Evolutionary conservation across 2,113 vertebrate genomes (phyloP).

Genomic region (Gymnorhina tibicen): DNA sequence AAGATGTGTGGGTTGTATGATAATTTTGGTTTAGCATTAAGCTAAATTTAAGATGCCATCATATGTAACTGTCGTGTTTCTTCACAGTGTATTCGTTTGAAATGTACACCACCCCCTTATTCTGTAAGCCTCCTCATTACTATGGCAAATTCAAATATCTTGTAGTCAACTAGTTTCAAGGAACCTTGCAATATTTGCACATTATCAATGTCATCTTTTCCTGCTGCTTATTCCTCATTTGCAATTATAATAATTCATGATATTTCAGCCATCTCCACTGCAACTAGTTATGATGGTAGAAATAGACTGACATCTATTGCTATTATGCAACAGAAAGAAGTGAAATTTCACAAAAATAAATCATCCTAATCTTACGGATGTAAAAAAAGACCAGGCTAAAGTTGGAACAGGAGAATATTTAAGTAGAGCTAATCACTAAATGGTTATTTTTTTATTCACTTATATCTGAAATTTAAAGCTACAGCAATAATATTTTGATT

Average conservation of each 20-base stretch:
- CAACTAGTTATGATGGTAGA: conserved; percentile 52
- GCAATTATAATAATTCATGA: conserved; percentile 51
- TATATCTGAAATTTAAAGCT: not conserved
- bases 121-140: not conserved
- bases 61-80: not conserved
- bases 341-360: conserved; percentile 32
- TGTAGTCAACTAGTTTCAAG: not conserved
- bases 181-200: conserved; percentile 42
- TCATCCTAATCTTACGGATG: not conserved
- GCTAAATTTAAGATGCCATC: not conserved
- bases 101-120: not conserved
- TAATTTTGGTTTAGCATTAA: not conserved
- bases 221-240: conserved; percentile 46
- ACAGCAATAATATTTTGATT: not conserved
- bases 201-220: conserved; percentile 60
- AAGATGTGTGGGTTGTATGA: not conserved
- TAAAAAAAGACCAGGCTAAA: not conserved
- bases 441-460: not conserved
- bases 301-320: conserved; percentile 41
- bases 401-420: not conserved
- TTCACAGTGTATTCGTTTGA: not conserved
- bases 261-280: conserved; percentile 52
- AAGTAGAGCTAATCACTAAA: not conserved
- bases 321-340: conserved; percentile 29
- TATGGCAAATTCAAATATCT: not conserved